Evolutionary conservation across 2,113 vertebrate genomes (phyloP).

Genomic region (Cairina moschata): DNA sequence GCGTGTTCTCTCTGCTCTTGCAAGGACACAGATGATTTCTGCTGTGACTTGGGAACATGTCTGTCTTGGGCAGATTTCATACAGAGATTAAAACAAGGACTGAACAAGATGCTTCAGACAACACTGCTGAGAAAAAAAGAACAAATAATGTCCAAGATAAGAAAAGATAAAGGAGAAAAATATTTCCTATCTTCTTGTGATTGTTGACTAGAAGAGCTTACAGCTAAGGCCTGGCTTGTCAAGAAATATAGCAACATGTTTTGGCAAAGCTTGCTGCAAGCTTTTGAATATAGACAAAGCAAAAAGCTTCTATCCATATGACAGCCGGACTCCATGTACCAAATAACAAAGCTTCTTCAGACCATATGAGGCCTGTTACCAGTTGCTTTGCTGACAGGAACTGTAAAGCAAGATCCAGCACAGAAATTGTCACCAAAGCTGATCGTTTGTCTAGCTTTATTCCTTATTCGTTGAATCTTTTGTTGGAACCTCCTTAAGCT

Average conservation of each 20-base stretch:
- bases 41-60: neutral
- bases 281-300: neutral
- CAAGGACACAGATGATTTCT: neutral
- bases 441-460: neutral
- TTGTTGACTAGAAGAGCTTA: neutral
- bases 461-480: neutral
- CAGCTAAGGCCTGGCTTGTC: slow-evolving; percentile 8
- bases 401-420: neutral
- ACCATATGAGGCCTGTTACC: neutral
- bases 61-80: neutral
- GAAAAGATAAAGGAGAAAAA: neutral
- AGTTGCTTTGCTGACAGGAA: neutral
- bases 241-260: slow-evolving; percentile 19
- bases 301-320: neutral
- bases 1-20: neutral
- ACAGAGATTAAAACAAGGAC: neutral
- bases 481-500: neutral
- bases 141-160: neutral
- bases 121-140: neutral
- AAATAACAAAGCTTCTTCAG: neutral
- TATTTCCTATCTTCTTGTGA: neutral
- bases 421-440: neutral
- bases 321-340: neutral
- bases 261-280: neutral
- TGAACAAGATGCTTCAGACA: neutral